phyloP scores from a whole-genome alignment of 2,113 vertebrate genomes.

The Psilopogon haemacephalus region DNA sequence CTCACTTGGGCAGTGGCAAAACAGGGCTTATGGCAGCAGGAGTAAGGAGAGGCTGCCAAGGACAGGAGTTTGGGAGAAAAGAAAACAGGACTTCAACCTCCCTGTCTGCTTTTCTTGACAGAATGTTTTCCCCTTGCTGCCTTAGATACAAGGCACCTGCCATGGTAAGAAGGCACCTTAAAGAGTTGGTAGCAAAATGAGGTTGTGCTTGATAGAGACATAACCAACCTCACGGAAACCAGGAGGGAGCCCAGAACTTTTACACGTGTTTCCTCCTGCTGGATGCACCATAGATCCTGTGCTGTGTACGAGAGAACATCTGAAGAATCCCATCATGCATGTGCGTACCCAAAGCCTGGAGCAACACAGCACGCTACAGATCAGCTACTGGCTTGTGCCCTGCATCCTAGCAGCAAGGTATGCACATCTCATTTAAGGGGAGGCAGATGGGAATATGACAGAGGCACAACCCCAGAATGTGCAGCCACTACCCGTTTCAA shows the following conservation, averaged over 20 bases:
- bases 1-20: not conserved
- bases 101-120: not conserved
- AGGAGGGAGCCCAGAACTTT: fast-evolving
- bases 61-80: not conserved
- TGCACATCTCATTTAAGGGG: not conserved
- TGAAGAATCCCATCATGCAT: not conserved
- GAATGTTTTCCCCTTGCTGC: not conserved
- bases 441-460: not conserved
- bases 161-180: fast-evolving
- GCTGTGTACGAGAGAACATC: not conserved
- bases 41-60: not conserved
- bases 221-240: fast-evolving
- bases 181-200: not conserved
- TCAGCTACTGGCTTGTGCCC: not conserved
- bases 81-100: not conserved
- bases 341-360: not conserved
- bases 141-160: not conserved
- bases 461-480: not conserved
- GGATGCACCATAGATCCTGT: fast-evolving
- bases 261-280: fast-evolving
- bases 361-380: not conserved
- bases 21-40: fast-evolving
- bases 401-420: not conserved
- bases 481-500: not conserved
- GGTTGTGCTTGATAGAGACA: not conserved